phyloP scores from a whole-genome alignment of 1,140 invertebrate species.

The Trypoxylus dichotomus region DNA sequence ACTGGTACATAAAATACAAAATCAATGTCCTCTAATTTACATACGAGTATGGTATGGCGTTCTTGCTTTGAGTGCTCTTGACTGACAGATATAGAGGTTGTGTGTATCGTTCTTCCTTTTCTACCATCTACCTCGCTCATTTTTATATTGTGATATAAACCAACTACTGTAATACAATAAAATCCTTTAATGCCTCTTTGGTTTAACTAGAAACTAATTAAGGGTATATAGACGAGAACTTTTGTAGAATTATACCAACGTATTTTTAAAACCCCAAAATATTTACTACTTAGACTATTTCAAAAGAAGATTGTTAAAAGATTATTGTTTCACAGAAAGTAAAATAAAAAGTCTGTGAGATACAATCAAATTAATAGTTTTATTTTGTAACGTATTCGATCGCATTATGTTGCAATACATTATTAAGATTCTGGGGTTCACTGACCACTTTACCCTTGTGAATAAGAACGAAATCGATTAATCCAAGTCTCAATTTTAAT shows the following conservation, averaged over 20 bases:
- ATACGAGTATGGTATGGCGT: constrained; percentile 33
- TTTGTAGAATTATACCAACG: neutral
- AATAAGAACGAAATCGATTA: too few relatives aligned
- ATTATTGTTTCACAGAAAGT: too few relatives aligned
- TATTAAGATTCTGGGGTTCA: too few relatives aligned
- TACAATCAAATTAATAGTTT: too few relatives aligned
- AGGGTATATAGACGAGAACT: neutral
- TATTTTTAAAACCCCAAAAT: neutral
- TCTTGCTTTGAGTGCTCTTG: neutral
- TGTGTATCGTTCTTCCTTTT: neutral
- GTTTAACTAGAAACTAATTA: constrained; percentile 20
- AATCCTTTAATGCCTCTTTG: neutral
- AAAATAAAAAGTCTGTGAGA: too few relatives aligned
- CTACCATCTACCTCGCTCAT: neutral
- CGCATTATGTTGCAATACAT: too few relatives aligned
- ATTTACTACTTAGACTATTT: neutral
- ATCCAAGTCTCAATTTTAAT: too few relatives aligned
- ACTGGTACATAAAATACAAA: constrained; percentile 39
- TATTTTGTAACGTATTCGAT: too few relatives aligned
- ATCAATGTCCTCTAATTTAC: constrained; percentile 37
- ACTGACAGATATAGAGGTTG: neutral
- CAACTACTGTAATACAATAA: constrained; percentile 24
- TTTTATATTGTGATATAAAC: constrained; percentile 12
- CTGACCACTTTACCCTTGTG: too few relatives aligned
- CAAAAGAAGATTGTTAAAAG: neutral